These are phyloP conservation scores for Dryadula phaetusa DNA, from an alignment of 2,888 invertebrate genomes.

Conservation along the genomic window DNA sequence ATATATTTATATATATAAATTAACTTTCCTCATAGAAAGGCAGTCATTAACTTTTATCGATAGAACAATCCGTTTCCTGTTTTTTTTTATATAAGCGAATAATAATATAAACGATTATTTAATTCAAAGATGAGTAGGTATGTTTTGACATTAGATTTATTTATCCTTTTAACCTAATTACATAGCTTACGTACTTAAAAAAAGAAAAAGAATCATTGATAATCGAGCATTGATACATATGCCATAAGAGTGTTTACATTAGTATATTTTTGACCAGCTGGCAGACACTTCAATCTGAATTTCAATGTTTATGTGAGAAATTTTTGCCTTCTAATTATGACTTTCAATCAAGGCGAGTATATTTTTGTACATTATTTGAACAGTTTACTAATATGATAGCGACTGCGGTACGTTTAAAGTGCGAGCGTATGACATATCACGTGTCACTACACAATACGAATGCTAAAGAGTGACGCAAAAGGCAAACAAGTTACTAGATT, in stretches of 20 bases:
- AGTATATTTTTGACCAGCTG: conserved; percentile 14
- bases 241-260: conserved; percentile 4
- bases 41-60: too few species aligned
- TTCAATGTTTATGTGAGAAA: conserved; percentile 5
- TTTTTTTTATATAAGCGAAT: too few species aligned
- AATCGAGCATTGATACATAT: conserved; percentile 12
- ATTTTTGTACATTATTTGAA: conserved; percentile 26
- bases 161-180: background rate
- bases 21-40: too few species aligned
- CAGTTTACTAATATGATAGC: conserved; percentile 20
- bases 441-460: conserved; percentile 45
- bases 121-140: too few species aligned
- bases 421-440: conserved; percentile 43
- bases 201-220: background rate
- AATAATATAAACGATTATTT: too few species aligned
- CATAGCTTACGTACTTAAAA: background rate
- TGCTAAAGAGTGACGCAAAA: conserved; percentile 44
- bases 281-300: conserved; percentile 15
- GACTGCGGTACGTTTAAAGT: conserved; percentile 20
- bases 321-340: conserved; percentile 31
- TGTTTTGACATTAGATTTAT: background rate
- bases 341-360: conserved; percentile 30
- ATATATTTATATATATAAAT: background rate
- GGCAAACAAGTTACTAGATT: conserved; percentile 39
- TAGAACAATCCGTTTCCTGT: too few species aligned